Percentiles rank a stretch among this genome's conserved stretches.
phyloP scores from a whole-genome alignment of 2,888 invertebrate genomes.

The Trimorus sp. region DNA sequence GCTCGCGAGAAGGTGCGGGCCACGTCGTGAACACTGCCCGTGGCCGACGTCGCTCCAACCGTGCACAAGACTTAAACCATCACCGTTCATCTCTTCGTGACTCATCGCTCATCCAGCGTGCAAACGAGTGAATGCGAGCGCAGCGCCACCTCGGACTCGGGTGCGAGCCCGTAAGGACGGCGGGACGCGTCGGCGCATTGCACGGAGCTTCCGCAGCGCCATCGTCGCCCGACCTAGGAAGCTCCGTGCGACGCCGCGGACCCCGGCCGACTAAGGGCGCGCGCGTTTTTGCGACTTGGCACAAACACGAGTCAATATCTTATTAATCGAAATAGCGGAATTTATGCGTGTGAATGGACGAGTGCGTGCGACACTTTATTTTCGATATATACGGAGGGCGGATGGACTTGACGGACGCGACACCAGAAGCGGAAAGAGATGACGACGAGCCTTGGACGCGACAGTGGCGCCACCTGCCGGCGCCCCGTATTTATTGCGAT shows the following conservation, averaged over 20 bases:
- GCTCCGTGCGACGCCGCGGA: too few relatives aligned
- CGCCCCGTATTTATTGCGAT: slow-evolving; percentile 52
- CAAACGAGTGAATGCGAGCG: slow-evolving; percentile 70
- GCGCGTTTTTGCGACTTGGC: slow-evolving; percentile 32
- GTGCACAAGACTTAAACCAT: slow-evolving; percentile 79
- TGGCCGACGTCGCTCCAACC: slow-evolving; percentile 60
- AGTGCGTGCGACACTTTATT: slow-evolving; percentile 61
- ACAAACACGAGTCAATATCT: slow-evolving; percentile 55
- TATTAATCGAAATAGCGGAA: slow-evolving; percentile 50
- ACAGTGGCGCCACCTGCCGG: too few relatives aligned
- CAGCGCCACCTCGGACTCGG: slow-evolving; percentile 23
- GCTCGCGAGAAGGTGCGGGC: slow-evolving; percentile 80
- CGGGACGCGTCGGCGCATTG: slow-evolving; percentile 5
- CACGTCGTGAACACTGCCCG: slow-evolving; percentile 78
- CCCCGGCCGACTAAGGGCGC: too few relatives aligned
- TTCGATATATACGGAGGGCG: slow-evolving; percentile 4
- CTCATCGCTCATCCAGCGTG: slow-evolving; percentile 72
- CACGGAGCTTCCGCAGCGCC: slow-evolving; percentile 19
- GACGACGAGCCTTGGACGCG: too few relatives aligned
- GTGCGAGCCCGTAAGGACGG: too few relatives aligned
- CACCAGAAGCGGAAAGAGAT: too few relatives aligned
- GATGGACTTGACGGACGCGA: too few relatives aligned
- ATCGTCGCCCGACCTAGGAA: not conserved
- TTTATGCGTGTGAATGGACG: slow-evolving; percentile 28
- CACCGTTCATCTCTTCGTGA: slow-evolving; percentile 74